Percentiles rank a stretch among this genome's conserved stretches.
phyloP scores from a whole-genome alignment of 2,888 invertebrate genomes.

The Beris chalybata region DNA sequence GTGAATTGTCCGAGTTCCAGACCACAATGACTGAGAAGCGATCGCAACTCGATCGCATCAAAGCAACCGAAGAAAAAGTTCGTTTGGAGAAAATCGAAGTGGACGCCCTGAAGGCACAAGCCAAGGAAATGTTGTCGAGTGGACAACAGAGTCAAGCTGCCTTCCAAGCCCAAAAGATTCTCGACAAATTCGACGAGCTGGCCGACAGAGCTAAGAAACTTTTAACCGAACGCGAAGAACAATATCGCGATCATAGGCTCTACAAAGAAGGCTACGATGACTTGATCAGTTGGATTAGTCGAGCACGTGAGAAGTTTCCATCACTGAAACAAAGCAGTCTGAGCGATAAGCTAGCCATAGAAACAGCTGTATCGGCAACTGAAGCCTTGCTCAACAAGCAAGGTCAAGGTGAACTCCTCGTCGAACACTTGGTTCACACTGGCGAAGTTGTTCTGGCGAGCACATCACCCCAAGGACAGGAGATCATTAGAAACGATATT shows the following conservation, averaged over 20 bases:
- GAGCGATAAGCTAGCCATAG: constrained; percentile 85
- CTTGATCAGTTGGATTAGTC: constrained; percentile 82
- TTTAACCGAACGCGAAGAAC: constrained; percentile 77
- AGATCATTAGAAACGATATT: constrained; percentile 81
- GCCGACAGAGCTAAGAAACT: constrained; percentile 77
- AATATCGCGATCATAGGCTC: constrained; percentile 82
- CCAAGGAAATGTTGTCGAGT: constrained; percentile 81
- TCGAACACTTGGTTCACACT: constrained; percentile 85
- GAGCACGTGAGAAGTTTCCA: constrained; percentile 87
- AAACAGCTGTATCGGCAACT: constrained; percentile 84
- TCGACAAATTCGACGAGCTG: constrained; percentile 80
- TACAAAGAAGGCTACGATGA: constrained; percentile 93
- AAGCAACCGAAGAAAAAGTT: constrained; percentile 83
- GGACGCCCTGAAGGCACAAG: constrained; percentile 80
- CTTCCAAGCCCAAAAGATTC: constrained; percentile 80
- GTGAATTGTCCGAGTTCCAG: constrained; percentile 75
- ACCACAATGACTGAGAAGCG: constrained; percentile 84
- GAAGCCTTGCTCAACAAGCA: constrained; percentile 85
- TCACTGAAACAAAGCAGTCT: constrained; percentile 81
- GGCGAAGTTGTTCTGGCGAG: constrained; percentile 85
- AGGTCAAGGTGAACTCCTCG: constrained; percentile 83
- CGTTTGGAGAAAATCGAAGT: constrained; percentile 89
- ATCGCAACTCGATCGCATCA: constrained; percentile 80
- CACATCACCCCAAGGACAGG: constrained; percentile 78
- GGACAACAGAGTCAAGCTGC: constrained; percentile 84